Evolutionary conservation across 2,888 invertebrate genomes (phyloP).

Genomic region (Pandemis cinnamomeana): DNA sequence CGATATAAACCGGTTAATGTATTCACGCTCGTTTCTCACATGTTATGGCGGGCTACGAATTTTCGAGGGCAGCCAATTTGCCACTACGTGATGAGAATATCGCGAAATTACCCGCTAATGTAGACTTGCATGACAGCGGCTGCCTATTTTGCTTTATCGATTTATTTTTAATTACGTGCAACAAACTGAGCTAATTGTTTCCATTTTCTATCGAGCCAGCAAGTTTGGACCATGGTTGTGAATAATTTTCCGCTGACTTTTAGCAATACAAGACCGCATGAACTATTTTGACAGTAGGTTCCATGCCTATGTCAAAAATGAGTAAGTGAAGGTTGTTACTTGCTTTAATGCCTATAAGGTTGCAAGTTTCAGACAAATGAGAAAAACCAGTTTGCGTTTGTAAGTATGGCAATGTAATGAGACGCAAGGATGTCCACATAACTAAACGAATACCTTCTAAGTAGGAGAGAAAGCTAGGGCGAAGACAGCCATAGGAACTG

Average conservation of each 20-base stretch:
- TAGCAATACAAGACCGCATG: no score
- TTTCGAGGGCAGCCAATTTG: constrained; percentile 65
- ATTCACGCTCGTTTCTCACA: constrained; percentile 61
- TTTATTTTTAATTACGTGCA: constrained; percentile 1
- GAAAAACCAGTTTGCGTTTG: no score
- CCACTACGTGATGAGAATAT: constrained; percentile 65
- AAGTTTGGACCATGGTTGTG: neutral
- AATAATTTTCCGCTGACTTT: neutral
- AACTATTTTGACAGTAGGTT: no score
- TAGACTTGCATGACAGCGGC: constrained; percentile 42
- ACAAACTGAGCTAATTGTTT: neutral
- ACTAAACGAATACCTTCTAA: no score
- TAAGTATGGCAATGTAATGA: no score
- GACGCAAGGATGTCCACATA: no score
- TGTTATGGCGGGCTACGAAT: constrained; percentile 59
- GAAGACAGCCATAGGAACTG: no score
- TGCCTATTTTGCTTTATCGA: constrained; percentile 19
- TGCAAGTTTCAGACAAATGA: no score
- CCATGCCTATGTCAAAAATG: no score
- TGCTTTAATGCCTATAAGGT: no score
- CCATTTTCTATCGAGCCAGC: neutral
- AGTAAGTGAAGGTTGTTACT: no score
- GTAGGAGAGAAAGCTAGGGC: no score
- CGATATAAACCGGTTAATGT: constrained; percentile 58
- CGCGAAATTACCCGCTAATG: constrained; percentile 59